Base-by-base conservation (phyloP, 2,797 vertebrate species). In the Myotis myotis region DNA sequence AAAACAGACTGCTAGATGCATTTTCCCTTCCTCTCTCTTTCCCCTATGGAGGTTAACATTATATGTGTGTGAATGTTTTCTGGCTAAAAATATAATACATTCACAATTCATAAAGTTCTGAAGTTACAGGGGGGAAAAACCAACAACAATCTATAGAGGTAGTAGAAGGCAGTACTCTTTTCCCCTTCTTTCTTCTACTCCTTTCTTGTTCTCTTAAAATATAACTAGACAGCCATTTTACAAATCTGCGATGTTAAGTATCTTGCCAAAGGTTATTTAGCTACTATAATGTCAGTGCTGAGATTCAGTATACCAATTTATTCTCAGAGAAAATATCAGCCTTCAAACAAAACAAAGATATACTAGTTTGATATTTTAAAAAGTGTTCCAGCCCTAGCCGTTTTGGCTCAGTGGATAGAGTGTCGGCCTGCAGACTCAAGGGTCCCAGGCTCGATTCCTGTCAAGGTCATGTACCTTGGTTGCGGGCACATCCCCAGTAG, bases 271-370 rank as follows among this genome's bases (percentile, higher is more conserved):
- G n/a, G 89, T 47, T 74, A 74, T 5, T 49, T 53, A 60, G 66
- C 11, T 64, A 62, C 41, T 47, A 28, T 8, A 64, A 55, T 8
- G 33, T 62, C 64, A 68, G 44, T 68, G 74, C 10, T n/a, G 30
- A 57, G 30, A 91, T 49, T 75, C 55, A 71, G 36, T 41, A 57
- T 10, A 25, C 25, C 51, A 66, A 72, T 95, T 81, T 82, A 68
- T 82, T 96, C 57, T 78, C 44, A 28, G 44, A 53, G 23, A 79
- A 47, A 86, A 94, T 92, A 55, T 70, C 36, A 92, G 2, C 87
- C 78, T 80, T 72, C 28, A 49, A 91, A 74, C 36, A 66, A 81
- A 86, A 36, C 9, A 82, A 89, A 93, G 6, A 82, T 30, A 70
- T 44, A 55, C 6, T 78, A 53, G 41, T 30, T 92, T 33, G 28